Evolutionary conservation across 2,888 invertebrate genomes (phyloP).

Genomic region (Xestia rhomboidea): DNA sequence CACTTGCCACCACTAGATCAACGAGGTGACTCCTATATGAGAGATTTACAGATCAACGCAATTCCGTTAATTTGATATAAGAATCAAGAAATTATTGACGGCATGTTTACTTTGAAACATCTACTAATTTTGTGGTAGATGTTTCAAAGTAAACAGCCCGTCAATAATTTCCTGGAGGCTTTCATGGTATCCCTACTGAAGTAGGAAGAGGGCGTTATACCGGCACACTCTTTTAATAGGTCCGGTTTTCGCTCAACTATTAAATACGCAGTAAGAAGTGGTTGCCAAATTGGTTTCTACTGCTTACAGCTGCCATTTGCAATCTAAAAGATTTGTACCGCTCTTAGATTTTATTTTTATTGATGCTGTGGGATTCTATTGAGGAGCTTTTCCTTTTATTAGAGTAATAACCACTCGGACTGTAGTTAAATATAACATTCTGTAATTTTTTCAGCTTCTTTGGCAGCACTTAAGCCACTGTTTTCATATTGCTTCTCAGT

Average conservation of each 20-base stretch:
- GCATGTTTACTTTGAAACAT: too few species aligned
- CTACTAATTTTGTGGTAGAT: too few species aligned
- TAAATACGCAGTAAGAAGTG: constrained; percentile 64
- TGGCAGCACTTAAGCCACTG: neutral
- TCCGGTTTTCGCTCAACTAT: constrained; percentile 67
- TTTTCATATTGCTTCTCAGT: neutral
- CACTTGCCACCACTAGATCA: too few species aligned
- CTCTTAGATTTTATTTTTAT: constrained; percentile 64
- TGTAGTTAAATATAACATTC: constrained; percentile 16
- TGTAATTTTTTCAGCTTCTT: constrained; percentile 15
- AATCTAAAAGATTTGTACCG: constrained; percentile 62
- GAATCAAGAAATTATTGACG: too few species aligned
- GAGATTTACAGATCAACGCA: neutral
- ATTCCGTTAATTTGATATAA: too few species aligned
- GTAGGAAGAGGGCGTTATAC: constrained; percentile 17
- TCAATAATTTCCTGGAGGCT: neutral
- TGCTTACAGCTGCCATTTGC: constrained; percentile 59
- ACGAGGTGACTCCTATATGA: neutral
- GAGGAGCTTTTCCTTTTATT: constrained; percentile 42
- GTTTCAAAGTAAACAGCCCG: neutral
- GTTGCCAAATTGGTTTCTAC: constrained; percentile 73
- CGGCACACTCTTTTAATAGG: constrained; percentile 63
- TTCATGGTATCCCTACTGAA: constrained; percentile 46
- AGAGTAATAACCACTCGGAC: constrained; percentile 15
- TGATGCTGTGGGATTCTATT: constrained; percentile 32